Evolutionary conservation across 2,113 vertebrate species (phyloP).

Genomic region (Okapia johnstoni): DNA sequence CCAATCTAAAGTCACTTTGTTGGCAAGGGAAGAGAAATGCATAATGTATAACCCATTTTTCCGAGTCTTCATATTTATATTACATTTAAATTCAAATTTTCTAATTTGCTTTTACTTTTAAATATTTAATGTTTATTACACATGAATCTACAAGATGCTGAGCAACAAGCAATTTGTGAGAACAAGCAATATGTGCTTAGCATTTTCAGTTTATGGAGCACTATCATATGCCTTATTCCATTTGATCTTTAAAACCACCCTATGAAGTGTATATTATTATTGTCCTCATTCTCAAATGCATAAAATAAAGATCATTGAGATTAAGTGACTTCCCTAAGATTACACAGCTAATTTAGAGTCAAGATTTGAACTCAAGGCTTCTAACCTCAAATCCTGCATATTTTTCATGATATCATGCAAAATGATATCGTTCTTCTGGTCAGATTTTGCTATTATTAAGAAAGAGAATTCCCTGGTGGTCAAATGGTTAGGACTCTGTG

Average conservation of each 20-base stretch:
- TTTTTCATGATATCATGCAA: not conserved
- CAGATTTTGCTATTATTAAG: not conserved
- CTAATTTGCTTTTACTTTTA: constrained; percentile 52
- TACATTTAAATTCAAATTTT: constrained; percentile 48
- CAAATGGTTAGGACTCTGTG: not conserved
- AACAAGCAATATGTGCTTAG: not conserved
- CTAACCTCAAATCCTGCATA: not conserved
- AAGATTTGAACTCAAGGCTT: not conserved
- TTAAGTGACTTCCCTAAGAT: not conserved
- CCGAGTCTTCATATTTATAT: not conserved
- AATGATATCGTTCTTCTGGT: not conserved
- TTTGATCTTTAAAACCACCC: not conserved
- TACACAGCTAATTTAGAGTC: not conserved
- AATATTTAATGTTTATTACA: constrained; percentile 66
- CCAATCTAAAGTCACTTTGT: constrained; percentile 8
- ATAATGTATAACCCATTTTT: not conserved
- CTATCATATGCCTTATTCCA: not conserved
- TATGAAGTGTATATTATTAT: too few relatives aligned
- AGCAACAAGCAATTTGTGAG: not conserved
- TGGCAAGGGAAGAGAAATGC: constrained; percentile 17
- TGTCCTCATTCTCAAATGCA: not conserved
- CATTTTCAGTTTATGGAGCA: not conserved
- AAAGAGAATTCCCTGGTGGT: not conserved
- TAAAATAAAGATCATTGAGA: not conserved
- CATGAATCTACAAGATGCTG: not conserved